Base-by-base conservation (phyloP, 1,140 invertebrate genomes). In the Bathynomus jamesi region DNA sequence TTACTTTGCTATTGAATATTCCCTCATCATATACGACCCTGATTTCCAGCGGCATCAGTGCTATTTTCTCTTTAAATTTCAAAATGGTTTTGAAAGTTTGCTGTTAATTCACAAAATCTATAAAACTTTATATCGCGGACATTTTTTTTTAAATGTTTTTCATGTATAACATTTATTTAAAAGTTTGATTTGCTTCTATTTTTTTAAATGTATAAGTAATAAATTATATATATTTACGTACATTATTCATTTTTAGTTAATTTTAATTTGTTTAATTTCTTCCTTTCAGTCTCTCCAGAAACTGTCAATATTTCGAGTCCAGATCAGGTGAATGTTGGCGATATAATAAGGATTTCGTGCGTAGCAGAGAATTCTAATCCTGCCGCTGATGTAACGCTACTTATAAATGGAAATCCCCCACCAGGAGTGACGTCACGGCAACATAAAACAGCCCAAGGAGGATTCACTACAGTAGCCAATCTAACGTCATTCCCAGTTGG, bases 381-480 rank as follows among this genome's bases (percentile, higher is more conserved):
- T 0, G 46, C 77, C 0, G 65, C 77, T 2, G 73, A 76, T 61
- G 67, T 78, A 28, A 76, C 32, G 46, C 61, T 76, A 7, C 82
- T 82, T 1, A 82, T 83, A 75, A 80, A 80, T 29, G 82, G 84
- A n/a, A 79, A 84, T 69, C 75, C 76, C 5, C 70, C 72, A 3
- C 76, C 76, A 8, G 70, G 70, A 11, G 71, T 61, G n/a, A 67
- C 70, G 17, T 77, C 76, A 28, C 25, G 53, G 30, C 71, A 63
- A n/a, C 65, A 65, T 10, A 71, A 71, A 61, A 70, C 70, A 13
- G 64, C 67, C 0, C 80, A 85, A 69, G 92, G 91, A 28, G 94
- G 95, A 24, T 96, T 89, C 87, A 91, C 94, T 28, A 95, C 94
- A 0, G 89, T 86, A 8, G 95, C 94, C 0, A 94, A 95, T 80